phyloP scores from a whole-genome alignment of 2,113 vertebrate genomes.

The Morone chrysops region DNA sequence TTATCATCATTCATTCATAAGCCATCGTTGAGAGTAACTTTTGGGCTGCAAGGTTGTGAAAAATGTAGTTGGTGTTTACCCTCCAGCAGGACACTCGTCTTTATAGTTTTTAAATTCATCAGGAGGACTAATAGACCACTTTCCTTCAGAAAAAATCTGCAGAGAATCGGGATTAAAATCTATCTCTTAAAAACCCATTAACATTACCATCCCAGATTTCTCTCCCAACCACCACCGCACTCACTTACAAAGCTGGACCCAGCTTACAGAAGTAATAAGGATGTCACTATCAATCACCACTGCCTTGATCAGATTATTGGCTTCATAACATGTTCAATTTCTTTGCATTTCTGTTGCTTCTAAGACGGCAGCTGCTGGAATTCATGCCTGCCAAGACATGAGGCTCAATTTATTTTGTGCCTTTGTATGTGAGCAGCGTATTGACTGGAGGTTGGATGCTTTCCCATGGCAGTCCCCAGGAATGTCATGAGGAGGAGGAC shows the following conservation, averaged over 20 bases:
- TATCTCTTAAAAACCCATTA: neutral
- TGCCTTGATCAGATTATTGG: conserved; percentile 48
- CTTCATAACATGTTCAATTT: conserved; percentile 52
- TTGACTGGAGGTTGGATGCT: conserved; percentile 60
- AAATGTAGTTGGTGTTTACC: neutral
- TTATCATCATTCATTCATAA: neutral
- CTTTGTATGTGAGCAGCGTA: conserved; percentile 47
- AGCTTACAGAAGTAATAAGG: conserved; percentile 25
- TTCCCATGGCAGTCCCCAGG: conserved; percentile 51
- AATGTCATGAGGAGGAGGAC: conserved; percentile 49
- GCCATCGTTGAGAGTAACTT: neutral
- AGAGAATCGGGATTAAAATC: neutral
- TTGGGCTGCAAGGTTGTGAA: neutral
- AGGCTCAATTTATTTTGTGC: conserved; percentile 58
- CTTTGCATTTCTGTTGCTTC: conserved; percentile 23
- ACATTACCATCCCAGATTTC: neutral
- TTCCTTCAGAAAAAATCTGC: neutral
- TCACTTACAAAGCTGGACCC: conserved; percentile 5
- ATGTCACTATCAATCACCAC: conserved; percentile 35
- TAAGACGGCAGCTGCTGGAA: conserved; percentile 43
- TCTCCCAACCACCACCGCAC: neutral
- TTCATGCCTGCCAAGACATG: conserved; percentile 54
- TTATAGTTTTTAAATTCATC: conserved; percentile 6
- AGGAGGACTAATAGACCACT: neutral
- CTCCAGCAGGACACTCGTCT: neutral